Conservation (phyloP, 1,140 invertebrate species). For the Drosophila repletoides region DNA sequence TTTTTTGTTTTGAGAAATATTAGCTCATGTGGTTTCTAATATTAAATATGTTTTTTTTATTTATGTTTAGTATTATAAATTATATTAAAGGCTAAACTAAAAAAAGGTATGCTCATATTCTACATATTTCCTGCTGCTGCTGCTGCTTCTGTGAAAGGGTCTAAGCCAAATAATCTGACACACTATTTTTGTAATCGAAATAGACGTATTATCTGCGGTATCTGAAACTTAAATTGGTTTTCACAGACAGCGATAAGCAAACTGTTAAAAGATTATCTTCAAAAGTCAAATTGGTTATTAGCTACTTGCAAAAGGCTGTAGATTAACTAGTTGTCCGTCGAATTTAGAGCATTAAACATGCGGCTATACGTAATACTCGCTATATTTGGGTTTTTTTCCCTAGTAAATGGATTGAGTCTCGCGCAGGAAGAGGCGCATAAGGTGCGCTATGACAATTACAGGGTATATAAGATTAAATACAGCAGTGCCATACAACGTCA, state of each 20-base stretch:
- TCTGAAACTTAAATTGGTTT: too few relatives aligned
- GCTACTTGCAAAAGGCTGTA: not conserved
- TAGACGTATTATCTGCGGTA: too few relatives aligned
- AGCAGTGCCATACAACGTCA: slow-evolving; percentile 32
- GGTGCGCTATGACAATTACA: slow-evolving; percentile 60
- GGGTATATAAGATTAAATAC: slow-evolving; percentile 54
- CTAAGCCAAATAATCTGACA: too few relatives aligned
- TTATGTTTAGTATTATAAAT: too few relatives aligned
- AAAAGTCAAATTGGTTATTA: not conserved
- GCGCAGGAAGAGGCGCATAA: slow-evolving; percentile 3
- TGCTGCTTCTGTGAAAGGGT: too few relatives aligned
- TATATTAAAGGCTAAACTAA: too few relatives aligned
- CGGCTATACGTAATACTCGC: not conserved
- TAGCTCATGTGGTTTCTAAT: too few relatives aligned
- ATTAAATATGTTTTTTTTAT: too few relatives aligned
- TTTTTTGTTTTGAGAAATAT: too few relatives aligned
- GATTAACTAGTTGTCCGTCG: slow-evolving; percentile 16
- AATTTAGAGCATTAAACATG: slow-evolving; percentile 38
- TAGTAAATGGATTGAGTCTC: slow-evolving; percentile 10
- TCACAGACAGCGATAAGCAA: not conserved
- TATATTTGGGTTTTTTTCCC: not conserved
- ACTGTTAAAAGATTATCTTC: slow-evolving; percentile 33
- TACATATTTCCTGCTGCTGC: too few relatives aligned
- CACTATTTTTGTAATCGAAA: too few relatives aligned
- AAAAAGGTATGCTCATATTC: too few relatives aligned